Base-by-base conservation (phyloP, 2,797 vertebrate species). In the Darevskia mixta region DNA sequence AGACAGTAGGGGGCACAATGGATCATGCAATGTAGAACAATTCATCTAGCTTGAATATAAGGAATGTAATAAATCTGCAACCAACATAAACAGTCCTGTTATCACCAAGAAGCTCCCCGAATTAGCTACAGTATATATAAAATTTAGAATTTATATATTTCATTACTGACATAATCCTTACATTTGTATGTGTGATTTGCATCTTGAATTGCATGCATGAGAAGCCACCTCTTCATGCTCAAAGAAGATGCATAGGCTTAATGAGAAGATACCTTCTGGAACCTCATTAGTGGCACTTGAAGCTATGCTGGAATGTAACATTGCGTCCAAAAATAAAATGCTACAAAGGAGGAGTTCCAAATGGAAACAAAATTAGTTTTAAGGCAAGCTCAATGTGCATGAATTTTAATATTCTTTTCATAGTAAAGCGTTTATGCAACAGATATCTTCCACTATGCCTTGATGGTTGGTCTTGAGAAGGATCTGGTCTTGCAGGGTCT, bases 1-100 rank as follows among this genome's bases (percentile, higher is more conserved):
- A 86, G 32, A 75, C 88, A 86, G 88, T 76, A 89, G 88, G 80
- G 88, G 88, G 88, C 84, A 67, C 38, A 86, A 7, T 81, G 45
- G 55, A 76, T 86, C 79, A 86, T 38, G 11, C 13, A 55, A 69
- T 82, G 45, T 76, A 38, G 79, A 81, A 49, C 25, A 15, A 25
- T 41, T 3, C 25, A 29, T 45, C 61, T 72, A 5, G 64, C 79
- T 49, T 61, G 45, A 83, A 61, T 29, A 61, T 29, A 49, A 8
- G 41, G 3, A 87, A 87, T 76, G 15, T 45, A 82, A 82, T 73
- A 69, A 69, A 41, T 58, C 41, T 72, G 29, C 23, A 55, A 8
- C n/a, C 29, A 55, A 69, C 20, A 5, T 38, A 45, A 49, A 35
- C 11, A 71, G 35, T 41, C 61, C 17, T 17, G 20, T 8, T 49